phyloP scores from a whole-genome alignment of 2,797 vertebrate genomes.

The Mastacembelus armatus region DNA sequence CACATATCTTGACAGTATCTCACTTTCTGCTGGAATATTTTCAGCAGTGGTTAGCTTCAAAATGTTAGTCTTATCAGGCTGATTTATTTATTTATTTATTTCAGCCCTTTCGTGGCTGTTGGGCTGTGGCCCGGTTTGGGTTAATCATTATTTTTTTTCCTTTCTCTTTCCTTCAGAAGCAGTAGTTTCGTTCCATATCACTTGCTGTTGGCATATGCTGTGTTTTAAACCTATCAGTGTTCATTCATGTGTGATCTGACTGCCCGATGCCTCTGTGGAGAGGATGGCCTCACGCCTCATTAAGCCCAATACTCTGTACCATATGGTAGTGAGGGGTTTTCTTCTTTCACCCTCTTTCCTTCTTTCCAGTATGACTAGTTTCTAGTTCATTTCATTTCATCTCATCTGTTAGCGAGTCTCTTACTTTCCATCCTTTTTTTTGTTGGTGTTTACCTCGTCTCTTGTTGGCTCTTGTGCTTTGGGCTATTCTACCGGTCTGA shows the following conservation, averaged over 20 bases:
- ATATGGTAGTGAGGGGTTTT: conserved; percentile 75
- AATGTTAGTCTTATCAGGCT: conserved; percentile 38
- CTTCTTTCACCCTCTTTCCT: conserved; percentile 38
- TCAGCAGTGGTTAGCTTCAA: conserved; percentile 23
- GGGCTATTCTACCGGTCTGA: conserved; percentile 6
- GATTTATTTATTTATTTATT: too few species aligned
- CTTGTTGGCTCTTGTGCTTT: conserved; percentile 28
- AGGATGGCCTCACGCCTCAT: conserved; percentile 79
- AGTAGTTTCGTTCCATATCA: conserved; percentile 66
- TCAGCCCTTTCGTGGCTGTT: conserved; percentile 26
- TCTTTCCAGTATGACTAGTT: conserved; percentile 43
- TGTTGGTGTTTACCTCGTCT: conserved; percentile 24
- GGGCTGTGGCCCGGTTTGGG: conserved; percentile 15
- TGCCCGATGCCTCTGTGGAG: conserved; percentile 69
- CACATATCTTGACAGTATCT: conserved; percentile 16
- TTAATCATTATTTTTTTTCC: conserved; percentile 20
- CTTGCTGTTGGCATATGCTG: conserved; percentile 63
- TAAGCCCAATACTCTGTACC: conserved; percentile 77
- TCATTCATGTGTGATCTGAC: conserved; percentile 76
- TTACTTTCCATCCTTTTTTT: conserved; percentile 30
- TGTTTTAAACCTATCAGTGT: conserved; percentile 73
- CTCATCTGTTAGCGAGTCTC: conserved; percentile 58
- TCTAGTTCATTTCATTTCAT: conserved; percentile 65
- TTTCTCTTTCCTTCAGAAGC: conserved; percentile 37
- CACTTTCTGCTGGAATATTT: conserved; percentile 13